phyloP scores from a whole-genome alignment of 2,113 vertebrate genomes.

The Pseudopodoces humilis region DNA sequence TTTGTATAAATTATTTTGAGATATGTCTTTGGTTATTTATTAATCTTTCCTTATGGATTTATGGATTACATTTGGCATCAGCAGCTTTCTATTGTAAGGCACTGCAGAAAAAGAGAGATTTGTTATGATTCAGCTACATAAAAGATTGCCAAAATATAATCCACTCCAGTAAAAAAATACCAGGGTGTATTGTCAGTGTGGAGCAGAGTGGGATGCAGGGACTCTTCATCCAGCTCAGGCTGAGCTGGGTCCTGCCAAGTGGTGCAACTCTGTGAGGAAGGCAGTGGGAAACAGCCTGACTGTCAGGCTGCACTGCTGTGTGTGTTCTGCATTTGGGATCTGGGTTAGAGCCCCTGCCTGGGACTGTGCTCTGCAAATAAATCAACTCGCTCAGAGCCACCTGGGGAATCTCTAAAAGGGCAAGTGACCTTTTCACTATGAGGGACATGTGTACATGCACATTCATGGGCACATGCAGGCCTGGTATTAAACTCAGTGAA shows the following conservation, averaged over 20 bases:
- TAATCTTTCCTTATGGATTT: not conserved
- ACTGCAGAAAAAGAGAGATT: not conserved
- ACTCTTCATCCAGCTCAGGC: not conserved
- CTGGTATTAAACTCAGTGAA: not conserved
- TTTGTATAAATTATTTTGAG: not conserved
- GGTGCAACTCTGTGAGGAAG: not conserved
- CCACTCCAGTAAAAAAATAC: not conserved
- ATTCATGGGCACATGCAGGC: not conserved
- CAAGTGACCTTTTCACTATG: not conserved
- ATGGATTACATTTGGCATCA: not conserved
- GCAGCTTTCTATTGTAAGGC: not conserved
- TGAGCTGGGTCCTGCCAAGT: not conserved
- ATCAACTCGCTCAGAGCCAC: not conserved
- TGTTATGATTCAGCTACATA: not conserved
- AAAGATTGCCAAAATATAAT: not conserved
- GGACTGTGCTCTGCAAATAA: not conserved
- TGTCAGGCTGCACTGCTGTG: not conserved
- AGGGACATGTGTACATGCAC: not conserved
- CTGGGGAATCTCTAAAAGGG: not conserved
- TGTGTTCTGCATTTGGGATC: not conserved
- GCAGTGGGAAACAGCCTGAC: not conserved
- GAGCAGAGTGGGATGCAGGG: not conserved
- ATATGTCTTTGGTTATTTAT: not conserved
- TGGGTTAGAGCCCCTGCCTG: not conserved
- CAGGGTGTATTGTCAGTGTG: not conserved